phyloP scores from a whole-genome alignment of 2,797 vertebrate genomes.

The Lycodopsis pacificus region DNA sequence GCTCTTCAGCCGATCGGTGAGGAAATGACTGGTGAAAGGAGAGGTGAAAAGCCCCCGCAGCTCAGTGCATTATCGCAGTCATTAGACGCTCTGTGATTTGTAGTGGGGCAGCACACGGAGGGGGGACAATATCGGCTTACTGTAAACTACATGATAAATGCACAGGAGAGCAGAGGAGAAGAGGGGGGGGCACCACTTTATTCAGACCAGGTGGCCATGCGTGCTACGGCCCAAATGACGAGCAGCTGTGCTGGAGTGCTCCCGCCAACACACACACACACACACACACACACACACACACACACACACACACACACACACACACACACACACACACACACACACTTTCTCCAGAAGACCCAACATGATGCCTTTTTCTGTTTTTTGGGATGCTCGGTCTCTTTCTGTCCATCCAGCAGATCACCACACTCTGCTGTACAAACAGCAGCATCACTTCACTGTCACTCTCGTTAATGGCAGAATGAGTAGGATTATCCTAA shows the following conservation, averaged over 20 bases:
- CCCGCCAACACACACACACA: slow-evolving; percentile 43
- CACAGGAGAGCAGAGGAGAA: slow-evolving; percentile 41
- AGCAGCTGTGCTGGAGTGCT: slow-evolving; percentile 73
- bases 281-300: slow-evolving; percentile 20
- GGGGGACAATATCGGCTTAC: slow-evolving; percentile 54
- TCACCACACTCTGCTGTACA: neutral
- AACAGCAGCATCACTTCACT: neutral
- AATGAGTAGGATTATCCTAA: neutral
- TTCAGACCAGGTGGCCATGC: slow-evolving; percentile 82
- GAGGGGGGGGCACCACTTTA: slow-evolving; percentile 61
- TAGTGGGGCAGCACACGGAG: slow-evolving; percentile 43
- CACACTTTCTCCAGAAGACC: slow-evolving; percentile 6
- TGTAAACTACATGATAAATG: slow-evolving; percentile 69
- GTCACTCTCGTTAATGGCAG: neutral
- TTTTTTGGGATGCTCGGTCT: neutral
- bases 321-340: slow-evolving; percentile 1
- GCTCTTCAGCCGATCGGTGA: neutral
- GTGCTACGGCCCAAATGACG: slow-evolving; percentile 76
- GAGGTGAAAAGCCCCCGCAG: slow-evolving; percentile 36
- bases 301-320: slow-evolving; percentile 21
- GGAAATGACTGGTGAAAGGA: slow-evolving; percentile 28
- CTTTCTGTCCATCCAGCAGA: neutral
- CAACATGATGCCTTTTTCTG: slow-evolving; percentile 5
- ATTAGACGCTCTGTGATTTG: slow-evolving; percentile 61
- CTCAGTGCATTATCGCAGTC: slow-evolving; percentile 50